These are phyloP conservation scores for Pongo pygmaeus DNA, from an alignment of 2,113 vertebrate genomes.

Conservation along the genomic window DNA sequence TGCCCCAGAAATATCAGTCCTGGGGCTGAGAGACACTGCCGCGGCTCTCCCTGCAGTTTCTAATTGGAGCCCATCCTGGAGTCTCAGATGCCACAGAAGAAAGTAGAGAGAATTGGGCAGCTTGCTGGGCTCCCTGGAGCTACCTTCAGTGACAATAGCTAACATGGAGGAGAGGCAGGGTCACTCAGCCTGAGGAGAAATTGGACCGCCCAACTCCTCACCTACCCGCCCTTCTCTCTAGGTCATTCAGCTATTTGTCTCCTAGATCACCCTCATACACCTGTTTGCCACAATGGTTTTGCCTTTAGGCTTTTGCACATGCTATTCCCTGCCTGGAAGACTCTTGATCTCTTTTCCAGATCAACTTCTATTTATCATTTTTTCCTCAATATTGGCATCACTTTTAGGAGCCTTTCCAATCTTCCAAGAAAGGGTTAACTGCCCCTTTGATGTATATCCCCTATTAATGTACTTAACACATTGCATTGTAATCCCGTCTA, in stretches of 20 bases:
- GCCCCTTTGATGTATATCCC: not conserved
- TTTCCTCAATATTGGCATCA: not conserved
- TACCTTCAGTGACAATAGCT: not conserved
- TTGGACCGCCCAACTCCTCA: rapidly evolving
- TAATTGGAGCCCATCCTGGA: not conserved
- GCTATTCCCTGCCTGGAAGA: not conserved
- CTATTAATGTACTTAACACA: not conserved
- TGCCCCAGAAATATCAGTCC: not conserved
- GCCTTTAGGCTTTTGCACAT: not conserved
- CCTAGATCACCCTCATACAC: not conserved
- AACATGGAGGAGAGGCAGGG: not conserved
- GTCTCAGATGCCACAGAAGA: not conserved
- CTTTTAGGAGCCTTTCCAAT: not conserved
- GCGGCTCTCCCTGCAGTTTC: not conserved
- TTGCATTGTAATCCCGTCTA: not conserved
- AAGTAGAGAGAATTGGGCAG: not conserved
- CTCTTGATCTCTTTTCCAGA: not conserved
- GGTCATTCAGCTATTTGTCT: not conserved
- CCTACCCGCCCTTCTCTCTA: not conserved
- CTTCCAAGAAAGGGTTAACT: not conserved
- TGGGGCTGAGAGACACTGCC: not conserved
- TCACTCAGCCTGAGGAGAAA: too few relatives aligned
- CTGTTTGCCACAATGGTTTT: not conserved
- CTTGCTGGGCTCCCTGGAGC: not conserved
- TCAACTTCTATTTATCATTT: not conserved